Evolutionary conservation across 2,113 vertebrate species (phyloP).

Genomic region (Kryptolebias marmoratus): DNA sequence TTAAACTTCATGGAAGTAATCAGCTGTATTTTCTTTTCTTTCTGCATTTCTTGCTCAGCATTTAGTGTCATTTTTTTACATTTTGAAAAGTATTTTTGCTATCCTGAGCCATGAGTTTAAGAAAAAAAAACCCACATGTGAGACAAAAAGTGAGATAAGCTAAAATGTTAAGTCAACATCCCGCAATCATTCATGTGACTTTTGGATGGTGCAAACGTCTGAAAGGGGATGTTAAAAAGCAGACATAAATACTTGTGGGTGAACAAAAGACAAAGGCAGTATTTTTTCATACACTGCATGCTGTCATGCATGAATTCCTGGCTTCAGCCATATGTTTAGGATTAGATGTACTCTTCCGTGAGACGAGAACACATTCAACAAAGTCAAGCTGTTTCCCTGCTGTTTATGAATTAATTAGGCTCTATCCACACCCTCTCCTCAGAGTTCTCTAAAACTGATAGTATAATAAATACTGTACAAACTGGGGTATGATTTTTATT

Average conservation of each 20-base stretch:
- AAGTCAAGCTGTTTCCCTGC: constrained; percentile 52
- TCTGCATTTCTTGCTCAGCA: too few relatives aligned
- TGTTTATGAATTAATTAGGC: constrained; percentile 60
- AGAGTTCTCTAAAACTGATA: constrained; percentile 32
- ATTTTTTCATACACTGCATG: constrained; percentile 60
- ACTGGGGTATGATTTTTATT: neutral
- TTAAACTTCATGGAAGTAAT: too few relatives aligned
- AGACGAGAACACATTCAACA: constrained; percentile 68
- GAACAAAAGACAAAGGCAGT: constrained; percentile 47
- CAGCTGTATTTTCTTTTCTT: too few relatives aligned
- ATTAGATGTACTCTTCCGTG: constrained; percentile 77
- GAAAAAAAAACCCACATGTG: neutral
- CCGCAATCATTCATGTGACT: neutral
- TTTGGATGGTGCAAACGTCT: neutral
- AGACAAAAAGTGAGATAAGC: neutral
- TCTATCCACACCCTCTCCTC: constrained; percentile 48
- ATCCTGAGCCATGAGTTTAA: neutral
- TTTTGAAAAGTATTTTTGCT: neutral
- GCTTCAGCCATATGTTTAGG: constrained; percentile 70
- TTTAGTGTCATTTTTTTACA: too few relatives aligned
- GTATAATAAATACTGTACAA: constrained; percentile 6
- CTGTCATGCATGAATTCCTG: constrained; percentile 60
- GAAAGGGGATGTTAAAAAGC: constrained; percentile 25
- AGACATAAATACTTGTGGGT: constrained; percentile 29
- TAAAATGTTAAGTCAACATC: neutral